Evolutionary conservation across 1,140 invertebrate species (phyloP), one percentile per base, ranked within the genome.

Genomic region (Drosophila busckii): DNA sequence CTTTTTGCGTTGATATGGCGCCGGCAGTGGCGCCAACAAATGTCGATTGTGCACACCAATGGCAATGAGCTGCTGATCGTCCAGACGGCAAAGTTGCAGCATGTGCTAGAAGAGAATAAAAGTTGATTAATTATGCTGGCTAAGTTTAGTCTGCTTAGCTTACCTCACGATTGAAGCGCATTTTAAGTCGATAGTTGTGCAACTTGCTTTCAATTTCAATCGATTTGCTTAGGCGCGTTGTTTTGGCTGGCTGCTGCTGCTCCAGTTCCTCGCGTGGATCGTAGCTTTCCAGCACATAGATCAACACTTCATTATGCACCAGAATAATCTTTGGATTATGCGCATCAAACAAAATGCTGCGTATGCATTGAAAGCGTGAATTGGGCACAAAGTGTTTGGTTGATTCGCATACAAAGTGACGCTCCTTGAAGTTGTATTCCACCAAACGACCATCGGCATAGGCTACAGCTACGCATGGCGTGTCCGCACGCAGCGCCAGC

Each of bases 371-470:
- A 2, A 32, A 23, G 0, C 13, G 22, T 0, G 63, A 73, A 68
- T 49, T 48, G 0, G 25, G 26, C 9, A 71, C 37, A 49, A 73
- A 65, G 15, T 58, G 40, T 22, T 67, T 46, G 0, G 26, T 23
- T 1, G 64, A 89, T 88, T 86, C 92, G 25, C 90, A 75, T 0
- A 90, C 91, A 34, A 91, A 92, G 12, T 88, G 85, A 29, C 88
- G 89, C 20, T 88, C 84, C 1, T 67, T 48, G 23, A 95, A 76
- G 73, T 90, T 90, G 60, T 92, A 95, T 71, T 95, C 93, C 10
- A 94, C 80, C 31, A 95, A 89, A 90, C 91, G 93, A 62, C 92
- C 91, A 89, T 95, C 92, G 1, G 93, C 89, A 87, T 94, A 95
- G 2, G 90, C 90, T 4, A 93, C 87, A 13, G 94, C 88, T 3